phyloP scores from a whole-genome alignment of 2,888 invertebrate genomes.

The Eudemis profundana region DNA sequence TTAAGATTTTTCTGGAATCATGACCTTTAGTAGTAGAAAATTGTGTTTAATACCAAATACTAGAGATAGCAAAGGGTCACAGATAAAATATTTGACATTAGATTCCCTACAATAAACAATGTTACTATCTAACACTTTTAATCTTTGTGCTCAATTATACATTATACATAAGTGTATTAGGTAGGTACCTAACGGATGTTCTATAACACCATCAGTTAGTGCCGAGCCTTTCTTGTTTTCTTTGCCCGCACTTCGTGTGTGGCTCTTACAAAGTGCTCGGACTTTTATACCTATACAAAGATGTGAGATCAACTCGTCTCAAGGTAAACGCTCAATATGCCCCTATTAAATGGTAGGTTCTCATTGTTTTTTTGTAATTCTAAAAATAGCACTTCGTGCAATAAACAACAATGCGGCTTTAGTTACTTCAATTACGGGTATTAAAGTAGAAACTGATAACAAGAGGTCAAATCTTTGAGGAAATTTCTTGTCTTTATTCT shows the following conservation, averaged over 20 bases:
- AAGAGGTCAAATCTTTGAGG: background rate
- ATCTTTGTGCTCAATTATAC: background rate
- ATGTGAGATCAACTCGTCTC: constrained; percentile 51
- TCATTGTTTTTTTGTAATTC: constrained; percentile 37
- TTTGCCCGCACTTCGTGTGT: constrained; percentile 58
- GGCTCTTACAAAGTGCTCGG: constrained; percentile 55
- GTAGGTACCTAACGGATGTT: constrained; percentile 12
- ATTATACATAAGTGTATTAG: background rate
- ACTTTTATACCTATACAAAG: constrained; percentile 49
- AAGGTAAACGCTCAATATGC: constrained; percentile 55
- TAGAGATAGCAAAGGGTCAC: no score
- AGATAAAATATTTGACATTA: no score
- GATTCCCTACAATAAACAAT: no score
- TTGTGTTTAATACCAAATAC: no score
- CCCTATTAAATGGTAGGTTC: constrained; percentile 54
- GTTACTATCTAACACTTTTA: no score
- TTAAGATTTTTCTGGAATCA: no score
- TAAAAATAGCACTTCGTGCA: constrained; percentile 19
- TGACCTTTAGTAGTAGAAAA: no score
- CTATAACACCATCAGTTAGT: constrained; percentile 1
- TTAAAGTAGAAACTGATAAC: constrained; percentile 1
- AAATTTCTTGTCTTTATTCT: background rate
- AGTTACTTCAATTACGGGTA: constrained; percentile 11
- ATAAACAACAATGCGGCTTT: constrained; percentile 19
- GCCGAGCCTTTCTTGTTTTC: constrained; percentile 51